Percentiles rank a stretch among this genome's conserved stretches.
Conservation (phyloP, 2,113 vertebrate species). For the Macquaria australasica region DNA sequence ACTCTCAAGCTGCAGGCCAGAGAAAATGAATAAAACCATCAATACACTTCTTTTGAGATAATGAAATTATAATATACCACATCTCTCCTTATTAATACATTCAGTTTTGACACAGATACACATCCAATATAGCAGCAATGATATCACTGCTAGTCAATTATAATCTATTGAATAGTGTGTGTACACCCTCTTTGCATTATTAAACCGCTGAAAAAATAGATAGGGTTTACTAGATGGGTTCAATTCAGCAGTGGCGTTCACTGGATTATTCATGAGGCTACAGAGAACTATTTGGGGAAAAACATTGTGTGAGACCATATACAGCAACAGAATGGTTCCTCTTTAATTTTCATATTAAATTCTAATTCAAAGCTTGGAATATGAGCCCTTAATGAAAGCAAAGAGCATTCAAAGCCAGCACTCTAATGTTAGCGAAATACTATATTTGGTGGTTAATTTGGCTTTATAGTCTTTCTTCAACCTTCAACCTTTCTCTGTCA, state of each 20-base stretch:
- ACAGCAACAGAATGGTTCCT: background rate
- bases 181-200: constrained; percentile 54
- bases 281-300: constrained; percentile 31
- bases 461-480: background rate
- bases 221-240: constrained; percentile 30
- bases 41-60: background rate
- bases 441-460: constrained; percentile 6
- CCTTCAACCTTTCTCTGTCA: constrained; percentile 10
- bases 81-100: constrained; percentile 15
- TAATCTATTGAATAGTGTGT: constrained; percentile 19
- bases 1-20: background rate
- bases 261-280: constrained; percentile 66
- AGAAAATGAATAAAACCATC: constrained; percentile 2
- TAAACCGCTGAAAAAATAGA: constrained; percentile 40
- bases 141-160: constrained; percentile 33
- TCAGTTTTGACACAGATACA: constrained; percentile 9
- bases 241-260: constrained; percentile 42
- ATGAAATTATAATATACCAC: constrained; percentile 2
- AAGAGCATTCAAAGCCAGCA: background rate
- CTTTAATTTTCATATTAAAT: constrained; percentile 39
- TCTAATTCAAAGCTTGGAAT: background rate
- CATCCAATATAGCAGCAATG: background rate
- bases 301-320: background rate
- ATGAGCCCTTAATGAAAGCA: constrained; percentile 19
- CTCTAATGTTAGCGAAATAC: constrained; percentile 7